Evolutionary conservation across 2,888 invertebrate genomes (phyloP).

Genomic region (Abscondita cerata): DNA sequence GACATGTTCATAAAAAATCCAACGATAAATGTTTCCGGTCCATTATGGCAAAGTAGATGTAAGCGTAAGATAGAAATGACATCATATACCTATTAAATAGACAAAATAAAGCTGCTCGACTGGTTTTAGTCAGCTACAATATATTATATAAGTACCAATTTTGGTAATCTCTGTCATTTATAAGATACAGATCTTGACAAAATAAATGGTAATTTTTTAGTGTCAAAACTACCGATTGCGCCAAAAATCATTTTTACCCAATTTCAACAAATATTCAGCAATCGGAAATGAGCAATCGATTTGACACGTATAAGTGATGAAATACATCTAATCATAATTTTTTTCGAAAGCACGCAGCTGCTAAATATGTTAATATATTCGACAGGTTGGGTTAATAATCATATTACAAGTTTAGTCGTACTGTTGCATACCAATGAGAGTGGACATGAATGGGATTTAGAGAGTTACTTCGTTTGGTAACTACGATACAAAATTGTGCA

Average conservation of each 20-base stretch:
- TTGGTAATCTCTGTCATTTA: constrained; percentile 28
- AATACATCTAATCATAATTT: not conserved
- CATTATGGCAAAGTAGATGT: constrained; percentile 37
- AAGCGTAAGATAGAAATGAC: constrained; percentile 39
- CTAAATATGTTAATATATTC: constrained; percentile 37
- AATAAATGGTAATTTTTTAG: not conserved
- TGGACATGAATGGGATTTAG: constrained; percentile 38
- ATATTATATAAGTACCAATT: constrained; percentile 33
- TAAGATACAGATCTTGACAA: not conserved
- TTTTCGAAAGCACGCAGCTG: constrained; percentile 3
- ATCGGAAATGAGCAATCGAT: not conserved
- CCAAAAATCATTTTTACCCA: not conserved
- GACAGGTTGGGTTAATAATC: constrained; percentile 42
- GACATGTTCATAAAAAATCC: constrained; percentile 30
- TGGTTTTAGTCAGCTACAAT: constrained; percentile 35
- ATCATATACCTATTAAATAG: constrained; percentile 35
- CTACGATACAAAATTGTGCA: constrained; percentile 51
- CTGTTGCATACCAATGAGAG: constrained; percentile 41
- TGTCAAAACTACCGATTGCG: not conserved
- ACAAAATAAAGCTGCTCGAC: constrained; percentile 36
- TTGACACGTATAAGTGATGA: not conserved
- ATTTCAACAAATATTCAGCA: not conserved
- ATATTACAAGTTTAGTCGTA: constrained; percentile 37
- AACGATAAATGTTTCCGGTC: constrained; percentile 45
- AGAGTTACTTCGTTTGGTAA: constrained; percentile 40